phyloP scores from a whole-genome alignment of 2,113 vertebrate genomes.

The Eretmochelys imbricata region DNA sequence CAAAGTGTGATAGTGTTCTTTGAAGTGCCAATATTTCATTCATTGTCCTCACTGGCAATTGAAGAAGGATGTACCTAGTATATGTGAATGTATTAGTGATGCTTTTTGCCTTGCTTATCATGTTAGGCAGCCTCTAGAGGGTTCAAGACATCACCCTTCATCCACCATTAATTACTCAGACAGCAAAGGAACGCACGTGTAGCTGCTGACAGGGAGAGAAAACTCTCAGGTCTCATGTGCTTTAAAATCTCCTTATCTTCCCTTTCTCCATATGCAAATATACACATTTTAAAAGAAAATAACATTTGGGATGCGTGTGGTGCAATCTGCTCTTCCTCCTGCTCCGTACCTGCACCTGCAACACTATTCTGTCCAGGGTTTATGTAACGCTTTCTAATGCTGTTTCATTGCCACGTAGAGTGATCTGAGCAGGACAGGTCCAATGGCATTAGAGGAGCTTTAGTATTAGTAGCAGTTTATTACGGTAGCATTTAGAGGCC shows the following conservation, averaged over 20 bases:
- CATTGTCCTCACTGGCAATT: neutral
- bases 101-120: neutral
- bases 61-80: neutral
- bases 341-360: neutral
- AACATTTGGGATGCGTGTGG: neutral
- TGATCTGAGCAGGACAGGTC: neutral
- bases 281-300: neutral
- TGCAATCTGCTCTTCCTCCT: neutral
- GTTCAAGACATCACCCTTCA: neutral
- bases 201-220: neutral
- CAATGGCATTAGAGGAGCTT: neutral
- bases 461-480: neutral
- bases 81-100: neutral
- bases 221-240: neutral
- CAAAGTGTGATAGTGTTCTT: neutral
- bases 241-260: neutral
- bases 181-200: neutral
- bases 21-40: slow-evolving; percentile 1
- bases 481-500: neutral
- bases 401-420: neutral
- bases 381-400: neutral
- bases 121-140: neutral
- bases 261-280: neutral
- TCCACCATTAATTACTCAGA: neutral
- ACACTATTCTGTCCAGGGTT: neutral